Conservation (phyloP, 2,888 invertebrate genomes). For the Chorisops tibialis region DNA sequence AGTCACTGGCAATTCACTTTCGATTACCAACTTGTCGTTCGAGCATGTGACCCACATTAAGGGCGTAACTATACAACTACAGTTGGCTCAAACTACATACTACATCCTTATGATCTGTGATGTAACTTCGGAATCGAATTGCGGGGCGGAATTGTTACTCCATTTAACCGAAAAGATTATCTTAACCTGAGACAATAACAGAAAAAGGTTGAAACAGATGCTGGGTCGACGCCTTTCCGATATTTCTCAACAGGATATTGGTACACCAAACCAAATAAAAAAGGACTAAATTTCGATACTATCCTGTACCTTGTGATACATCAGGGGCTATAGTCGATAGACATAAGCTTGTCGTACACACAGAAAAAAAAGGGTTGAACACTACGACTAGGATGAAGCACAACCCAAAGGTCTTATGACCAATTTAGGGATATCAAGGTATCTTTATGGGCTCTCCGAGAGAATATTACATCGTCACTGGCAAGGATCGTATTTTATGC, state of each 20-base stretch:
- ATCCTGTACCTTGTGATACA: too few species aligned
- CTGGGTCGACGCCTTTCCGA: constrained; percentile 5
- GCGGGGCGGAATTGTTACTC: constrained; percentile 9
- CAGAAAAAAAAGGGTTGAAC: constrained; percentile 3
- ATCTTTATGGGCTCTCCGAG: constrained; percentile 15
- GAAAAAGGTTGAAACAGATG: constrained; percentile 7
- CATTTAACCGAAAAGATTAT: constrained; percentile 11
- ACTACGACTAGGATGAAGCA: neutral
- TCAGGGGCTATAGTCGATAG: neutral
- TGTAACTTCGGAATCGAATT: constrained; percentile 5
- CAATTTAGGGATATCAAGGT: constrained; percentile 24
- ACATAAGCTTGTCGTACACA: neutral
- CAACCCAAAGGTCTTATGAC: constrained; percentile 16
- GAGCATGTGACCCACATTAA: too few species aligned
- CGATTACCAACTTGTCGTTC: too few species aligned
- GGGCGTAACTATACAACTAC: too few species aligned
- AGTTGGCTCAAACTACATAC: too few species aligned
- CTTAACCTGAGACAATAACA: constrained; percentile 10
- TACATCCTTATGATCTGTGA: neutral
- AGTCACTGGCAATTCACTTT: too few species aligned
- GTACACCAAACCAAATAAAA: too few species aligned
- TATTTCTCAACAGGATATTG: neutral
- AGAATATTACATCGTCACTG: constrained; percentile 10
- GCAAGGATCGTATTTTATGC: constrained; percentile 16
- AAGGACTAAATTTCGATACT: too few species aligned